Evolutionary conservation across 2,113 vertebrate genomes (phyloP).

Genomic region (Ameiurus melas): DNA sequence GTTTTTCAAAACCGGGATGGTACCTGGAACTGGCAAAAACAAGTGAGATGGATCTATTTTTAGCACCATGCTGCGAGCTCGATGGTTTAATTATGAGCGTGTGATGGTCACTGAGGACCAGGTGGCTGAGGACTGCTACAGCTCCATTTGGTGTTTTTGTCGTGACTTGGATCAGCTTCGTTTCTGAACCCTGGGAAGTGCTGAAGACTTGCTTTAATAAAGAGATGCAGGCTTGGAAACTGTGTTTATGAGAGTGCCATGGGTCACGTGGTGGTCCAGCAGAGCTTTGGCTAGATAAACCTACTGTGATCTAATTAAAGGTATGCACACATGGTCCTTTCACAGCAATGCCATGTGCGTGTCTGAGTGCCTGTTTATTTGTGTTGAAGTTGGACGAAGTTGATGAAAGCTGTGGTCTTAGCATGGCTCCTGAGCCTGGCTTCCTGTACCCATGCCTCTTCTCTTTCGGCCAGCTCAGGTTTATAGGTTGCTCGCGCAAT

Average conservation of each 20-base stretch:
- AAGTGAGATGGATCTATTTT: background rate
- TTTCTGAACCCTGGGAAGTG: conserved; percentile 23
- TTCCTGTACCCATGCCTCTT: conserved; percentile 33
- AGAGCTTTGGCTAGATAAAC: conserved; percentile 35
- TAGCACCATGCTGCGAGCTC: background rate
- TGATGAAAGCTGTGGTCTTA: conserved; percentile 46
- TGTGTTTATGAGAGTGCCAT: conserved; percentile 31
- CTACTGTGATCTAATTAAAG: conserved; percentile 47
- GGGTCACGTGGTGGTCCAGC: conserved; percentile 30
- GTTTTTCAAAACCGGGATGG: background rate
- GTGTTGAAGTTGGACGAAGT: conserved; percentile 23
- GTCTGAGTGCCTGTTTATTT: background rate
- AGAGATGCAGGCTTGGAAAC: conserved; percentile 27
- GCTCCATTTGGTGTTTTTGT: conserved; percentile 24
- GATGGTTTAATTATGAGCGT: background rate
- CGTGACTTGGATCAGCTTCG: conserved; percentile 41
- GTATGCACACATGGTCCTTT: conserved; percentile 20
- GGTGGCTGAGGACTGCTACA: background rate
- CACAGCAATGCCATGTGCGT: conserved; percentile 10
- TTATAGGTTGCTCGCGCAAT: background rate
- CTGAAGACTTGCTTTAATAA: conserved; percentile 16
- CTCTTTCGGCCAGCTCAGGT: conserved; percentile 12
- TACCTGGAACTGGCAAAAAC: background rate
- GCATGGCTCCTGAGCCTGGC: conserved; percentile 36
- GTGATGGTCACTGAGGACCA: background rate